These are phyloP conservation scores for Corticium candelabrum DNA, from an alignment of 37 sponge, comb jelly and placozoan species.

Conservation along the genomic window DNA sequence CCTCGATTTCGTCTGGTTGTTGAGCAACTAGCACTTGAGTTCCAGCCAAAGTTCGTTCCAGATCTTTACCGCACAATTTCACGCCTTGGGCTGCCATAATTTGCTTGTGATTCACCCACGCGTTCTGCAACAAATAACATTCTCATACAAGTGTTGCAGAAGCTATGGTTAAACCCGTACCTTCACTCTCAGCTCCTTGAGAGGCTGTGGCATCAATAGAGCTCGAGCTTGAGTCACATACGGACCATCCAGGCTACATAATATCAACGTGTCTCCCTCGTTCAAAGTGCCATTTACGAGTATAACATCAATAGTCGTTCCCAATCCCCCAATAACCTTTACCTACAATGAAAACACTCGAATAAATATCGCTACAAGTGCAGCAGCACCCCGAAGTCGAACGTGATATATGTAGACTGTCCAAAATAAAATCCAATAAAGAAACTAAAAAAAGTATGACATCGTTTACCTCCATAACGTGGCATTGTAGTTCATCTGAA, in stretches of 20 bases:
- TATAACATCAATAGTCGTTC: slow-evolving; percentile 91
- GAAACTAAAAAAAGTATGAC: background rate
- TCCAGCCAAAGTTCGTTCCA: slow-evolving; percentile 85
- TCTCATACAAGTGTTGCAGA: background rate
- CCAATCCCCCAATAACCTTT: slow-evolving; percentile 90
- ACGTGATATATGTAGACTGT: too few relatives aligned
- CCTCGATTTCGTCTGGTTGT: slow-evolving; percentile 77
- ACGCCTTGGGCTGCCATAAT: slow-evolving; percentile 73
- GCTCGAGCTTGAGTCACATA: slow-evolving; percentile 70
- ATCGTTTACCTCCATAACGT: slow-evolving; percentile 79
- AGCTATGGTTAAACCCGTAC: slow-evolving; percentile 1
- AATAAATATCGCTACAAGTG: background rate
- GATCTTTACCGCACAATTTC: slow-evolving; percentile 72
- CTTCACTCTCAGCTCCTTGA: slow-evolving; percentile 88
- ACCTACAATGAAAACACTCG: slow-evolving; percentile 39
- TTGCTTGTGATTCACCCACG: slow-evolving; percentile 68
- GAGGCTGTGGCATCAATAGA: slow-evolving; percentile 92
- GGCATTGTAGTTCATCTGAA: slow-evolving; percentile 67
- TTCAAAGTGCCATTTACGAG: slow-evolving; percentile 79
- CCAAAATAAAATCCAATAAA: slow-evolving; percentile 1
- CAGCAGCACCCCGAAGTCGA: background rate
- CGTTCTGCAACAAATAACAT: slow-evolving; percentile 40
- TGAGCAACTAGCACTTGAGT: slow-evolving; percentile 79
- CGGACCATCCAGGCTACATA: slow-evolving; percentile 83
- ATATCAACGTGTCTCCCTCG: slow-evolving; percentile 91